These are phyloP conservation scores for Melanocharis versteri DNA, from an alignment of 2,113 vertebrate species.

Conservation along the genomic window DNA sequence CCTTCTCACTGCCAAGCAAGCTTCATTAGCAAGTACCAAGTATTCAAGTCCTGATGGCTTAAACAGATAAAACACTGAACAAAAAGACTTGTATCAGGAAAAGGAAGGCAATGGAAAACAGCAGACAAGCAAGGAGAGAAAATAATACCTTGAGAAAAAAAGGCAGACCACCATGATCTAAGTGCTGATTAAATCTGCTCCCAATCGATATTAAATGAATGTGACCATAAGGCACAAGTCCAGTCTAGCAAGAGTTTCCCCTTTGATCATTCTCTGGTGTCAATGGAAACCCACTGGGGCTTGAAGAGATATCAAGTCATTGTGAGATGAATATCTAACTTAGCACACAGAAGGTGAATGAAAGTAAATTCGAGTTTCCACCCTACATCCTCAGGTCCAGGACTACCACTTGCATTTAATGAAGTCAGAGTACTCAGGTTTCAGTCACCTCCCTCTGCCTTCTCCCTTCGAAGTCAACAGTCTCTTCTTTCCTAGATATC, in stretches of 20 bases:
- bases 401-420: neutral
- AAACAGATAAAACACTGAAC: neutral
- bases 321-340: slow-evolving; percentile 4
- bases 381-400: neutral
- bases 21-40: slow-evolving; percentile 12
- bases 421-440: neutral
- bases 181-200: neutral
- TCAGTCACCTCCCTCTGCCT: neutral
- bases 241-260: neutral
- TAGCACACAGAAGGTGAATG: neutral
- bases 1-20: neutral
- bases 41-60: neutral
- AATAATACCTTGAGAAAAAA: neutral
- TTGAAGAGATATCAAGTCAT: neutral
- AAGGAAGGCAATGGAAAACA: neutral
- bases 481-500: neutral
- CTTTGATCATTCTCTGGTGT: neutral
- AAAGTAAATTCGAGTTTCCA: neutral
- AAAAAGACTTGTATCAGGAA: neutral
- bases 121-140: neutral
- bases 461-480: neutral
- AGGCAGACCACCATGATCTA: neutral
- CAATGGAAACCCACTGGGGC: neutral
- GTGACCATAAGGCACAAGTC: neutral
- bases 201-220: neutral